phyloP scores from a whole-genome alignment of 2,888 invertebrate species.

The Hylaea fasciaria region DNA sequence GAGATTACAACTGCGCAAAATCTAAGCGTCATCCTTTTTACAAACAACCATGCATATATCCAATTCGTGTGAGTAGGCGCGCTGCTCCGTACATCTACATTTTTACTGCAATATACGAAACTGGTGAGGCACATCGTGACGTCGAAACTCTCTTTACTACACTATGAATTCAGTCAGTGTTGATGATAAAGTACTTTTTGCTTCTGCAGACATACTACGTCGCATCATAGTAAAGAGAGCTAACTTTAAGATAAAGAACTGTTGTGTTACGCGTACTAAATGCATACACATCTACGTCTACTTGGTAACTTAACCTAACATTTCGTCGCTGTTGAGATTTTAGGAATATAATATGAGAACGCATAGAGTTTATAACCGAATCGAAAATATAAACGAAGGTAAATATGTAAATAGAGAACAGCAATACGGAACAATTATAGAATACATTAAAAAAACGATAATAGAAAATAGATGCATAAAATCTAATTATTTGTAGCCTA shows the following conservation, averaged over 20 bases:
- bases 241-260: constrained; percentile 44
- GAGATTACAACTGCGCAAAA: constrained; percentile 5
- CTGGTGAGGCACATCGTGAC: constrained; percentile 77
- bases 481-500: constrained; percentile 22
- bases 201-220: not conserved
- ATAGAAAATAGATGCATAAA: constrained; percentile 24
- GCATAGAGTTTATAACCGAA: constrained; percentile 26
- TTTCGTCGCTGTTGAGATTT: constrained; percentile 57
- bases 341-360: constrained; percentile 40
- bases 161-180: constrained; percentile 19
- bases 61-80: constrained; percentile 55
- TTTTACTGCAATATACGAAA: constrained; percentile 54
- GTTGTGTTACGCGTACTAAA: constrained; percentile 72
- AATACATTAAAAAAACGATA: constrained; percentile 59
- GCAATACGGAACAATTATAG: constrained; percentile 53
- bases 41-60: constrained; percentile 41
- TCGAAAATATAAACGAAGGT: constrained; percentile 21
- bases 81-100: constrained; percentile 54
- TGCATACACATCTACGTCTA: constrained; percentile 67
- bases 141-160: constrained; percentile 45
- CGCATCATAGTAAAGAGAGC: constrained; percentile 25
- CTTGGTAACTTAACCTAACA: constrained; percentile 71
- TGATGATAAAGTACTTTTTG: constrained; percentile 1
- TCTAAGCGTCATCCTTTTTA: constrained; percentile 14
- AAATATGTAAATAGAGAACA: constrained; percentile 59